Percentiles rank a stretch among this genome's conserved stretches.
phyloP scores from a whole-genome alignment of 2,888 invertebrate genomes.

The Polydrusus pterygomalis region DNA sequence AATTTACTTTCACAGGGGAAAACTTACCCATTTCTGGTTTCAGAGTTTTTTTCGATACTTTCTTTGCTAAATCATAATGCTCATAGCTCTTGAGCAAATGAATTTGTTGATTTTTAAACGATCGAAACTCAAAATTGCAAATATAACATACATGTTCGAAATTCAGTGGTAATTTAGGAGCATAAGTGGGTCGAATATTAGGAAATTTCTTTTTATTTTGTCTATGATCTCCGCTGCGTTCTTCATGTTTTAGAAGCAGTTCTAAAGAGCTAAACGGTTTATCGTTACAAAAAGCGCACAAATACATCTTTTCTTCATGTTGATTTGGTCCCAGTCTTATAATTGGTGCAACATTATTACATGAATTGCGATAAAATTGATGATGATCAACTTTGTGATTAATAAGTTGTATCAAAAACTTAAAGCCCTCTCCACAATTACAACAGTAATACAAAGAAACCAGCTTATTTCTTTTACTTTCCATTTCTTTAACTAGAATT shows the following conservation, averaged over 20 bases:
- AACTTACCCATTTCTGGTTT: neutral
- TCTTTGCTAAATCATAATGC: constrained; percentile 12
- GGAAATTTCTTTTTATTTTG: neutral
- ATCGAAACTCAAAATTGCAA: constrained; percentile 3
- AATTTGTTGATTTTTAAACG: constrained; percentile 26
- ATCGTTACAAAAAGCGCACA: constrained; percentile 1
- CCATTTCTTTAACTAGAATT: neutral
- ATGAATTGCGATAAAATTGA: constrained; percentile 5
- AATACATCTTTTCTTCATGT: neutral
- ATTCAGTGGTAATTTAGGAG: neutral
- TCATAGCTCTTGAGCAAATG: constrained; percentile 20
- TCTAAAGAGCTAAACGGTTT: constrained; percentile 6
- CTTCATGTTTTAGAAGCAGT: constrained; percentile 16
- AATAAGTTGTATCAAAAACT: constrained; percentile 24
- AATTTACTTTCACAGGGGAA: neutral
- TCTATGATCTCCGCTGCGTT: constrained; percentile 3
- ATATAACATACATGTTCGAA: constrained; percentile 26
- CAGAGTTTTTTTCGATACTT: neutral
- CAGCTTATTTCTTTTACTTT: neutral
- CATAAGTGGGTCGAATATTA: neutral
- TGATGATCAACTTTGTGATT: constrained; percentile 5
- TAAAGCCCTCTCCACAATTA: constrained; percentile 10
- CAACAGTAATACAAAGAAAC: constrained; percentile 21
- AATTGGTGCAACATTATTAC: neutral
- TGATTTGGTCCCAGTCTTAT: neutral